Base-by-base conservation (phyloP, 35 echinoderm and acorn worm genomes). In the Patiria miniata region DNA sequence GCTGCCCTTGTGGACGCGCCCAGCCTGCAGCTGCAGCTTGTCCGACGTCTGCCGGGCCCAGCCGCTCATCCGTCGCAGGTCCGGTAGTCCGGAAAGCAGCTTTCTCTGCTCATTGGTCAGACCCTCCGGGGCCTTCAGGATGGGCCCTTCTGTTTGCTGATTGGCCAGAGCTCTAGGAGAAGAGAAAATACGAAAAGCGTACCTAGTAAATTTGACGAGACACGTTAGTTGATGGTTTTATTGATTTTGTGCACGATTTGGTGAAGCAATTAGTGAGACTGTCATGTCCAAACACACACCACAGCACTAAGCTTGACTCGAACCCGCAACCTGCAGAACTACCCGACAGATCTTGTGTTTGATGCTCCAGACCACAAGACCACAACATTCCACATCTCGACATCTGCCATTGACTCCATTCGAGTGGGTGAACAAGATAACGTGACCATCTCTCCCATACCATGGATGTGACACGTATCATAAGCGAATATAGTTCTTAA, bases 61-160 rank as follows among this genome's bases (percentile, higher is more conserved):
- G 80, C 17, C 52, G 15, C 29, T 44, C 29, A 82, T n/a, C 80
- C 51, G 17, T 23, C 80, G 19, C 10, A 82, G 42, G 26, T 82
- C 80, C 0, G 80, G 80, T 3, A 82, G 80, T 10, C 51, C 39
- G 6, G 51, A 52, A 6, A 82, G 39, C 22, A 82, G 39, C 32
- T 82, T 82, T 22, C 33, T 82, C 44, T 82, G 80, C 19, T 82
- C 40, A 30, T 82, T 44, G n/a, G 40, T 82, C 19, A 82, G 80
- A 82, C 80, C 23, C 16, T 44, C 40, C 0, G 80, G 80, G 5
- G 51, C 51, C 33, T 53, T 82, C 8, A 53, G 40, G 26, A 82
- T 19, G 32, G 80, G 80, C 32, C 30, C 28, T 33, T 82, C 40
- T 39, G 37, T 8, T 33, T 44, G 29, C 19, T 39, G 39, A 7